phyloP scores from a whole-genome alignment of 2,888 invertebrate genomes.

The Podabrus alpinus region DNA sequence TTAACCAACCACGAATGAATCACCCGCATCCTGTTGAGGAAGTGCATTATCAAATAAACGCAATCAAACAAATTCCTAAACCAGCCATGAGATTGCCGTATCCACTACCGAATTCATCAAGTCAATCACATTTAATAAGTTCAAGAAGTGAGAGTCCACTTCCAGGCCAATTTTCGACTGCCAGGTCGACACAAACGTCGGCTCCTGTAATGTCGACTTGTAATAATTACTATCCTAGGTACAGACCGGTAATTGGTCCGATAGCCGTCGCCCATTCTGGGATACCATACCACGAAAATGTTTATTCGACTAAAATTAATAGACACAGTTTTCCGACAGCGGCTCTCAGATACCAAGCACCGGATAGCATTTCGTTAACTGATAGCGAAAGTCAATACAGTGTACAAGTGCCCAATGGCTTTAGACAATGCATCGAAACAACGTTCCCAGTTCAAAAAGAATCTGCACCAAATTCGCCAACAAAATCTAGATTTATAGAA shows the following conservation, averaged over 20 bases:
- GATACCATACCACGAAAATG: slow-evolving; percentile 44
- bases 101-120: slow-evolving; percentile 33
- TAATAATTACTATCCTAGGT: slow-evolving; percentile 46
- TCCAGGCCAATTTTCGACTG: slow-evolving; percentile 52
- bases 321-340: slow-evolving; percentile 50
- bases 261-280: slow-evolving; percentile 31
- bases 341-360: slow-evolving; percentile 43
- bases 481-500: slow-evolving; percentile 58
- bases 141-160: slow-evolving; percentile 54
- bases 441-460: slow-evolving; percentile 41
- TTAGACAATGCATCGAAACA: slow-evolving; percentile 41
- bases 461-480: slow-evolving; percentile 62
- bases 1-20: slow-evolving; percentile 39
- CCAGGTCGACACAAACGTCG: slow-evolving; percentile 52
- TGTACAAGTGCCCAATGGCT: slow-evolving; percentile 45
- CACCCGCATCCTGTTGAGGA: slow-evolving; percentile 38
- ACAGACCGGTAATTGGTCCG: slow-evolving; percentile 46
- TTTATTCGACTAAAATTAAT: slow-evolving; percentile 47
- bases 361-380: slow-evolving; percentile 48
- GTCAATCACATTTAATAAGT: slow-evolving; percentile 44
- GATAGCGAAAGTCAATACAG: slow-evolving; percentile 49
- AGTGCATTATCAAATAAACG: slow-evolving; percentile 45
- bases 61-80: slow-evolving; percentile 38
- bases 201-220: slow-evolving; percentile 43
- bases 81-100: slow-evolving; percentile 43